Conservation (phyloP, 1,140 invertebrate species). For the Orussus abietinus region DNA sequence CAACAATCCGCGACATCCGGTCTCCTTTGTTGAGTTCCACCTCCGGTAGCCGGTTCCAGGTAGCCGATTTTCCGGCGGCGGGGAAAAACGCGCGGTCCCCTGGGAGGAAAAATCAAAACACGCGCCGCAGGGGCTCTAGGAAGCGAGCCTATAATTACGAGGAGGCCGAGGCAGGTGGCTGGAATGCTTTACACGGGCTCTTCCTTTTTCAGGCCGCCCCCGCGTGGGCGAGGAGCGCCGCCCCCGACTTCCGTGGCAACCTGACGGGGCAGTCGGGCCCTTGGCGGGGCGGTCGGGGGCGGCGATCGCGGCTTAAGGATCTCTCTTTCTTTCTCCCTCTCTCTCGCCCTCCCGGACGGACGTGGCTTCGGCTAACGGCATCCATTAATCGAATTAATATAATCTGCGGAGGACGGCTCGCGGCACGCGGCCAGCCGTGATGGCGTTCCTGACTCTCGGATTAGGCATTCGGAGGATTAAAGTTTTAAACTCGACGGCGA, state of each 20-base stretch:
- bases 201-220: constrained; percentile 18
- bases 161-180: constrained; percentile 33
- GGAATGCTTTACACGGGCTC: constrained; percentile 33
- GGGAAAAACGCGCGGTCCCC: constrained; percentile 1
- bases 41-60: background rate
- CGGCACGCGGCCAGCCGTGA: constrained; percentile 36
- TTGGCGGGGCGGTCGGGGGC: too few species aligned
- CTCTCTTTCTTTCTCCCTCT: constrained; percentile 28
- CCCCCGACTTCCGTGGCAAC: background rate
- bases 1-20: background rate
- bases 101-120: constrained; percentile 25
- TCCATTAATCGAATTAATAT: constrained; percentile 43
- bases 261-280: too few species aligned
- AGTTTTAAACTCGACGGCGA: constrained; percentile 20
- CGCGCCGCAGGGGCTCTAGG: constrained; percentile 9
- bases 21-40: background rate
- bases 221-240: background rate
- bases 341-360: constrained; percentile 22
- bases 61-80: background rate
- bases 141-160: constrained; percentile 34
- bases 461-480: constrained; percentile 28
- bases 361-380: constrained; percentile 17
- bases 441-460: constrained; percentile 31
- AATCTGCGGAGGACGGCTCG: constrained; percentile 26
- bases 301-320: too few species aligned